Conservation (phyloP, 2,113 vertebrate species). For the Chloropsis cyanopogon region DNA sequence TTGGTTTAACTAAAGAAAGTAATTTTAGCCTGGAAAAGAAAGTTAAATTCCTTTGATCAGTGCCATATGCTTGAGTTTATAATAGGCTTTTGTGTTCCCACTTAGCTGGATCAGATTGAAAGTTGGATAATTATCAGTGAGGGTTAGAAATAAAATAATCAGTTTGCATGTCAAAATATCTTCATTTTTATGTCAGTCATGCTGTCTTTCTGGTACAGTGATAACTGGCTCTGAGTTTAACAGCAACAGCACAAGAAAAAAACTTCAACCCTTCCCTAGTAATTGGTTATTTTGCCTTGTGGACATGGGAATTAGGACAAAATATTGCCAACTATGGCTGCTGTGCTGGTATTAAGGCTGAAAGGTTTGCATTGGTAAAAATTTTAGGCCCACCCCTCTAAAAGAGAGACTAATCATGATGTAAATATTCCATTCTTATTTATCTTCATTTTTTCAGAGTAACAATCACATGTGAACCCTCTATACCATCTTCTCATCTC, state of each 20-base stretch:
- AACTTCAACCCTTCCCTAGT: background rate
- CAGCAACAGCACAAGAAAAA: background rate
- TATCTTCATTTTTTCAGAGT: background rate
- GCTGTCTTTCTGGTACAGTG: background rate
- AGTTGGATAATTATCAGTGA: conserved; percentile 5
- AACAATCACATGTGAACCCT: background rate
- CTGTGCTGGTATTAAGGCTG: background rate
- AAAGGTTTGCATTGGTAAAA: background rate
- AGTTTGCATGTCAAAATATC: conserved; percentile 20
- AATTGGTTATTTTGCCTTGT: background rate
- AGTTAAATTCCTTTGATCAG: background rate
- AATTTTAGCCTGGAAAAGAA: background rate
- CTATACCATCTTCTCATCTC: background rate
- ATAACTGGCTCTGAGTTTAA: background rate
- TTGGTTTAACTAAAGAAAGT: background rate
- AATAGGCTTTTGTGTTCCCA: conserved; percentile 21
- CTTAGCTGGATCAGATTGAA: conserved; percentile 8
- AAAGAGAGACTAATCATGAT: background rate
- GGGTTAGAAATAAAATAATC: conserved; percentile 3
- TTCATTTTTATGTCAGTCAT: background rate
- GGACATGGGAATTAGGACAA: background rate
- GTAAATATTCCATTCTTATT: background rate
- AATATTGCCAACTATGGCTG: background rate
- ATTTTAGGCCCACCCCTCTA: background rate
- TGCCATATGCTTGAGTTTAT: background rate